These are phyloP conservation scores for Notechis scutatus DNA, from an alignment of 2,113 vertebrate species.

Conservation along the genomic window DNA sequence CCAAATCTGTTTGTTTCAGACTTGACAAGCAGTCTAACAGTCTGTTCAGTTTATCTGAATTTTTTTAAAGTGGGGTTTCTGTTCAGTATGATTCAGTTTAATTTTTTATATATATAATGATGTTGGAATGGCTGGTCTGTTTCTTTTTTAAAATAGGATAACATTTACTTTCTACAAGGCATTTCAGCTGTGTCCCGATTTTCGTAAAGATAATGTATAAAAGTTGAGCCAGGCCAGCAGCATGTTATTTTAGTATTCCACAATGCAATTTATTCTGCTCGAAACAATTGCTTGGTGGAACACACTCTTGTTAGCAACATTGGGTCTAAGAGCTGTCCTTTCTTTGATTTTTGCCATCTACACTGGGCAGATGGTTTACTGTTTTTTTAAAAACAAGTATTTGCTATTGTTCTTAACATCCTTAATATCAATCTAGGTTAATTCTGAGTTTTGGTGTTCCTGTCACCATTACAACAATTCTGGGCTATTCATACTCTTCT, in stretches of 20 bases:
- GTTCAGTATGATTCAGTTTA: neutral
- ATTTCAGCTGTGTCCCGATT: neutral
- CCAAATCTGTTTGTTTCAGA: neutral
- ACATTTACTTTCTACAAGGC: neutral
- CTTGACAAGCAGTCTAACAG: neutral
- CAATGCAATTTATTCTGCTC: neutral
- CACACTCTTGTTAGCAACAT: neutral
- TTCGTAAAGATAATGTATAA: neutral
- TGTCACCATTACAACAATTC: neutral
- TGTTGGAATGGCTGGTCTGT: neutral
- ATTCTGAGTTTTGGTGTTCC: neutral
- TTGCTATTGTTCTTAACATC: neutral
- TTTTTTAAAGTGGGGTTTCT: neutral
- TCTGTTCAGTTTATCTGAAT: neutral
- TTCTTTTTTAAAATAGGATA: neutral
- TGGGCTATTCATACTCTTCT: neutral
- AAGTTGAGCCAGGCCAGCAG: neutral
- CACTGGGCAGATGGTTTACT: neutral
- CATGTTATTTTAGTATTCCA: neutral
- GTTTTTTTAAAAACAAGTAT: neutral
- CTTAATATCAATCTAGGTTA: neutral
- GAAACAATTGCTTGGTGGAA: neutral
- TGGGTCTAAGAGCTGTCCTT: neutral
- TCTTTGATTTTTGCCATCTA: neutral
- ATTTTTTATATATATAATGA: neutral